phyloP scores from a whole-genome alignment of 2,888 invertebrate genomes.

The Rhingia rostrata region DNA sequence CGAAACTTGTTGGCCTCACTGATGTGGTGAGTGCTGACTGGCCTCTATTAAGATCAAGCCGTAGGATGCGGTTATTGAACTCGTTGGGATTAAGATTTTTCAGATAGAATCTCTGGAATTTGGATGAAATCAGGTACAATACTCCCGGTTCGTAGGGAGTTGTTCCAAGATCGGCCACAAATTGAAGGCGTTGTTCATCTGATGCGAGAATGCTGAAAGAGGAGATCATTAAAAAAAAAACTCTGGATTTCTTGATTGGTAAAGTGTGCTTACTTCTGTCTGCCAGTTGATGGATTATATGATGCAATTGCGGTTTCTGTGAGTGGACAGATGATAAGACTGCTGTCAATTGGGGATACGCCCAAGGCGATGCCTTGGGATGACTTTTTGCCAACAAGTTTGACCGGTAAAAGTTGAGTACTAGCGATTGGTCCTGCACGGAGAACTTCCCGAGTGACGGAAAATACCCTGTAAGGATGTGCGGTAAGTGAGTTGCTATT shows the following conservation, averaged over 20 bases:
- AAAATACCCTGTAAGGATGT: slow-evolving; percentile 87
- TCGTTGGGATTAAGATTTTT: slow-evolving; percentile 87
- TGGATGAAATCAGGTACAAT: slow-evolving; percentile 89
- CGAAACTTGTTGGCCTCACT: slow-evolving; percentile 24
- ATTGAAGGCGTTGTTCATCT: slow-evolving; percentile 89
- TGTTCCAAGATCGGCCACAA: slow-evolving; percentile 90
- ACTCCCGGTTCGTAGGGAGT: slow-evolving; percentile 87
- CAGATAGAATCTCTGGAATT: slow-evolving; percentile 92
- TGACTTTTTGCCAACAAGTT: slow-evolving; percentile 91
- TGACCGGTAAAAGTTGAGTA: slow-evolving; percentile 89
- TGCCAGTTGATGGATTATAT: slow-evolving; percentile 89
- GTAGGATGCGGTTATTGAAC: slow-evolving; percentile 89
- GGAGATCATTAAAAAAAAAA: background rate
- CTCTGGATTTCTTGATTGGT: too few relatives aligned
- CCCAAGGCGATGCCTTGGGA: slow-evolving; percentile 91
- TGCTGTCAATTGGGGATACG: slow-evolving; percentile 88
- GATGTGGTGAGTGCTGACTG: slow-evolving; percentile 31
- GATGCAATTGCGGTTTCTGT: slow-evolving; percentile 91
- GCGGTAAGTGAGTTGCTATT: background rate
- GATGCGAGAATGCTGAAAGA: slow-evolving; percentile 87
- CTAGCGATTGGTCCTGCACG: slow-evolving; percentile 89
- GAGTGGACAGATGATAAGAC: slow-evolving; percentile 90
- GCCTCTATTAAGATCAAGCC: slow-evolving; percentile 82
- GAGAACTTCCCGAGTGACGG: slow-evolving; percentile 89
- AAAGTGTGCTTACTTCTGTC: slow-evolving; percentile 85